Conservation (phyloP, 2,888 invertebrate species). For the Alloplasta piceator region DNA sequence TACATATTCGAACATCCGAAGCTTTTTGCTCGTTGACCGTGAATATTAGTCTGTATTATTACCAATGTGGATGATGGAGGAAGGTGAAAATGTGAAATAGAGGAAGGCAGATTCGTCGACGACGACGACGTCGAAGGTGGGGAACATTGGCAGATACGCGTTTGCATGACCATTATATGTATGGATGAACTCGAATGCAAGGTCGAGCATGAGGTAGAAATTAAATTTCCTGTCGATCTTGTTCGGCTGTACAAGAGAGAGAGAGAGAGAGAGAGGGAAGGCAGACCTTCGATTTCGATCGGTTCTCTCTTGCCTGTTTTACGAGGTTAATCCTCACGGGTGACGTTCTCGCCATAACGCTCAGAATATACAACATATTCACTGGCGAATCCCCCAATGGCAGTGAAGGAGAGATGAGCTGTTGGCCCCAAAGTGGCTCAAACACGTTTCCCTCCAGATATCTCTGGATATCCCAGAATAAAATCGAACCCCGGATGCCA, state of each 20-base stretch:
- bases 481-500: not conserved
- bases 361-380: not conserved
- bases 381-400: not conserved
- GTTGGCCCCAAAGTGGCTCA: not conserved
- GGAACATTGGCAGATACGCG: not conserved
- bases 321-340: constrained; percentile 46
- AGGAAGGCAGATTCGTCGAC: constrained; percentile 10
- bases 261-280: constrained; percentile 34
- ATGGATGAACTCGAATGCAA: constrained; percentile 17
- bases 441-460: not conserved
- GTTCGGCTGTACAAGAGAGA: constrained; percentile 49
- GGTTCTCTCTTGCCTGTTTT: constrained; percentile 60
- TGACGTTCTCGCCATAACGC: constrained; percentile 38
- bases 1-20: constrained; percentile 31
- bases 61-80: not conserved
- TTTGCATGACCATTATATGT: no score
- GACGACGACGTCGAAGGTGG: constrained; percentile 9
- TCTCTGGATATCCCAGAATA: not conserved
- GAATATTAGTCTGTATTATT: constrained; percentile 28
- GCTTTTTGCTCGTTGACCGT: constrained; percentile 30
- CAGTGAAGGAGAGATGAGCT: not conserved
- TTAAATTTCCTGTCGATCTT: constrained; percentile 67
- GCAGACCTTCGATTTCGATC: constrained; percentile 62
- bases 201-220: constrained; percentile 56
- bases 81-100: not conserved